Percentiles rank a stretch among this genome's conserved stretches.
These are phyloP conservation scores for Rotaria socialis DNA, from an alignment of 2,888 invertebrate genomes.

Conservation along the genomic window DNA sequence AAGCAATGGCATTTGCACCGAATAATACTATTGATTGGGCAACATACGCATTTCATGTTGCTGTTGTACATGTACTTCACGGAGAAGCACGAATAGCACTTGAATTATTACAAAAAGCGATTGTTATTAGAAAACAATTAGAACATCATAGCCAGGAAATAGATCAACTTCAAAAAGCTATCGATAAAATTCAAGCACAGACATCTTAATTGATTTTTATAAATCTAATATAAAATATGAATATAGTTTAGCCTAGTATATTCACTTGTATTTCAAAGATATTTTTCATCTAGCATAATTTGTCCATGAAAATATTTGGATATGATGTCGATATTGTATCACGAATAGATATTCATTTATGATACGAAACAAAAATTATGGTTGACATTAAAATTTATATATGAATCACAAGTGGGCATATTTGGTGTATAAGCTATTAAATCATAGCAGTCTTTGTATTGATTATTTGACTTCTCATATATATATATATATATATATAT, in stretches of 20 bases:
- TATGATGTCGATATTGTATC: not conserved
- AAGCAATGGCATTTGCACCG: not conserved
- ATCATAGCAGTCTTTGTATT: no score
- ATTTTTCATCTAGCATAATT: not conserved
- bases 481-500: no score
- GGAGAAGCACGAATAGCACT: not conserved
- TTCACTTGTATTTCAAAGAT: not conserved
- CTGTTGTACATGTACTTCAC: not conserved
- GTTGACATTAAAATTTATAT: no score
- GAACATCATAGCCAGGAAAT: not conserved
- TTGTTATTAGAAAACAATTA: not conserved
- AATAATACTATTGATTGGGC: not conserved
- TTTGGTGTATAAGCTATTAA: no score
- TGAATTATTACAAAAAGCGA: not conserved
- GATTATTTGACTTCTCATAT: no score
- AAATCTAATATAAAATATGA: not conserved
- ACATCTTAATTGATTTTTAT: not conserved
- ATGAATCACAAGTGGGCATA: no score
- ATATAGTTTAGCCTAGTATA: not conserved
- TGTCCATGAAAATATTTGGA: no score
- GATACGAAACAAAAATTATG: no score
- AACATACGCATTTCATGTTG: not conserved
- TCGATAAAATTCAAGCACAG: not conserved
- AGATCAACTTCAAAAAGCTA: not conserved
- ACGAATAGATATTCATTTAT: no score